A percentile compares a stretch with the other conserved stretches of the same genome.
Evolutionary conservation across 2,888 invertebrate species (phyloP).

Genomic region (Hybos culiciformis): DNA sequence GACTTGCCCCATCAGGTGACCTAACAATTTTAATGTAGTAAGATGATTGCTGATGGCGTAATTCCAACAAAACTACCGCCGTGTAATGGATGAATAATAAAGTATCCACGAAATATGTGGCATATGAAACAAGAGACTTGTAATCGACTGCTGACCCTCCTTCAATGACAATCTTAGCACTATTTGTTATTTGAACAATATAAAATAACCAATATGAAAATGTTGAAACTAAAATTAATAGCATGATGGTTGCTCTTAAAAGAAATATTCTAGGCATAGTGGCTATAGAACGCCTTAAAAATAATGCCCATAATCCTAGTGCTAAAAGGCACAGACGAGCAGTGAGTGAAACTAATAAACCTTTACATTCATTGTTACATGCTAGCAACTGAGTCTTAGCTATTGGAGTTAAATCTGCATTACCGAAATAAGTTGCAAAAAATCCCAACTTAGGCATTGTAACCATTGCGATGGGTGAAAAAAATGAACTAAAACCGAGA

Average conservation of each 20-base stretch:
- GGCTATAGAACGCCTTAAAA: constrained; percentile 68
- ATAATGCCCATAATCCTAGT: constrained; percentile 86
- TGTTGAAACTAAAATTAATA: constrained; percentile 78
- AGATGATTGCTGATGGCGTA: constrained; percentile 79
- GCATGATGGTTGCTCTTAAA: constrained; percentile 76
- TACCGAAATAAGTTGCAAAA: constrained; percentile 57
- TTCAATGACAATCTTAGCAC: constrained; percentile 63
- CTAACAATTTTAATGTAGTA: constrained; percentile 84
- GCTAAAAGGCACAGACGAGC: constrained; percentile 82
- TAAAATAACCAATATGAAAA: constrained; percentile 99
- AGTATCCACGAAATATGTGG: constrained; percentile 85
- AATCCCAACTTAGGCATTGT: constrained; percentile 81
- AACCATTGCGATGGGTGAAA: constrained; percentile 91
- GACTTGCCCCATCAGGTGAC: constrained; percentile 89
- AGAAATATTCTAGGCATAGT: constrained; percentile 85
- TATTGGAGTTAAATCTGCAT: constrained; percentile 51
- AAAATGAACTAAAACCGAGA: constrained; percentile 68
- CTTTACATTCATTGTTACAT: constrained; percentile 89
- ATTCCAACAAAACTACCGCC: constrained; percentile 83
- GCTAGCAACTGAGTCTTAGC: constrained; percentile 56
- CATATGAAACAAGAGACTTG: constrained; percentile 79
- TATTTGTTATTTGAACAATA: constrained; percentile 76
- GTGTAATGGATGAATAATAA: constrained; percentile 89
- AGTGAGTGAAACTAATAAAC: constrained; percentile 76
- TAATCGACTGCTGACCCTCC: constrained; percentile 65